Conservation (phyloP, 2,113 vertebrate species). For the Macquaria australasica region DNA sequence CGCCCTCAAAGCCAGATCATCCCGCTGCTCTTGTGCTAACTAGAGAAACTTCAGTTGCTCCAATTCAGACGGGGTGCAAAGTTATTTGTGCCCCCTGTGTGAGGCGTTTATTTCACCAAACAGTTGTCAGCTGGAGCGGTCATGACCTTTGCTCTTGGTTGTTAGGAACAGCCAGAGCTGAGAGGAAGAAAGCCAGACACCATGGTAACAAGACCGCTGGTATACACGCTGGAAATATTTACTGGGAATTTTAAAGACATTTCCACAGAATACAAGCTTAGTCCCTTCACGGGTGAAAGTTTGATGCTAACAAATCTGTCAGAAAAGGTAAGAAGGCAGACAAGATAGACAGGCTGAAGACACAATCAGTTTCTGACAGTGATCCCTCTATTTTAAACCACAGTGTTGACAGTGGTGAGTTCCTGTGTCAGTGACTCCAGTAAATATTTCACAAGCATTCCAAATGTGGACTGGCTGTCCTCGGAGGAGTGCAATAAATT, state of each 20-base stretch:
- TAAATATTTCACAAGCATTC: slow-evolving; percentile 79
- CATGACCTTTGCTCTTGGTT: slow-evolving; percentile 67
- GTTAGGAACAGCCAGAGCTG: slow-evolving; percentile 60
- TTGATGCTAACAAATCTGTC: slow-evolving; percentile 37
- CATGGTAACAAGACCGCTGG: slow-evolving; percentile 62
- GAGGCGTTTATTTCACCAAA: slow-evolving; percentile 75
- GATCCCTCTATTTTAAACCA: slow-evolving; percentile 68
- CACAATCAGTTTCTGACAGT: slow-evolving; percentile 44
- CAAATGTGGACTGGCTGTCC: slow-evolving; percentile 63
- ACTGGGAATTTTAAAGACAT: slow-evolving; percentile 37
- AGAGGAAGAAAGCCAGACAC: slow-evolving; percentile 64
- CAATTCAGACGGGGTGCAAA: slow-evolving; percentile 66
- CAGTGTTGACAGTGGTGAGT: slow-evolving; percentile 45
- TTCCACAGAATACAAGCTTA: slow-evolving; percentile 24
- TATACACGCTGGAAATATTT: slow-evolving; percentile 40
- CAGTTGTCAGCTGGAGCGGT: slow-evolving; percentile 74
- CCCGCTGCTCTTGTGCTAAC: slow-evolving; percentile 34
- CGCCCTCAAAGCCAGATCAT: slow-evolving; percentile 42
- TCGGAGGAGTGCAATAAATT: slow-evolving; percentile 57
- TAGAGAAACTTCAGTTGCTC: slow-evolving; percentile 53
- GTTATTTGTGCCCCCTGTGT: slow-evolving; percentile 76
- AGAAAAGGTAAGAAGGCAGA: slow-evolving; percentile 25
- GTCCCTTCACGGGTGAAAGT: slow-evolving; percentile 2
- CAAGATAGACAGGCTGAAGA: slow-evolving; percentile 36
- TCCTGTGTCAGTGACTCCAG: slow-evolving; percentile 62